Base-by-base conservation (phyloP, 2,113 vertebrate genomes). In the Canis aureus region DNA sequence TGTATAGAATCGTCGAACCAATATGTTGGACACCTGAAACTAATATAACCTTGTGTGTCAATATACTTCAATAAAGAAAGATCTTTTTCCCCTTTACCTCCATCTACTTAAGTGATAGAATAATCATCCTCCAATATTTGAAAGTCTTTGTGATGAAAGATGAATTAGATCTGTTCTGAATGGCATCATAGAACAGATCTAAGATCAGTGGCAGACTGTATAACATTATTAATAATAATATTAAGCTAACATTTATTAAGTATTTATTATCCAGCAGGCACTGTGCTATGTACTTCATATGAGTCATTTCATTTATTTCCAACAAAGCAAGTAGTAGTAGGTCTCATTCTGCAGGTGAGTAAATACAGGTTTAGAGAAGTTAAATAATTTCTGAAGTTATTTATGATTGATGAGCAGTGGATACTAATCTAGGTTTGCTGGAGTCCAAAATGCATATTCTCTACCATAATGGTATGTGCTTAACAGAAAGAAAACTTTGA, bases 31-130 rank as follows among this genome's bases (percentile, higher is more conserved):
- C 32, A 69, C 32, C 16, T 35, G 32, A 69, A 35, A 69, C 67
- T 35, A 69, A 69, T 69, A 69, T 20, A 69, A 69, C 67, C n/a
- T 69, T 69, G 32, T 69, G 19, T 69, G 32, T 35, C 67, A 69
- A 25, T 74, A 74, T 25, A 74, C 38, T 74, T 74, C 73, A 74
- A 74, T 76, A 2, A 35, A 57, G 62, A 91, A 96, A 66, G 7
- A 71, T 64, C 27, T 13, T 96, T 93, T 86, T 90, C 9, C 25
- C 85, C 73, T 86, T 97, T 89, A 85, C 32, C n/a, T 88, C 38
- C 51, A 29, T 43, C n/a, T 59, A 66, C 32, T 84, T 73, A 78
- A 93, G 87, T 82, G 55, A 76, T 62, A 86, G 83, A 29, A 76
- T n/a, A 76, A 82, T 82, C 11, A 76, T 71, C n/a, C 91, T 87